Conservation (phyloP, 2,797 vertebrate genomes). For the Microhierax caerulescens region DNA sequence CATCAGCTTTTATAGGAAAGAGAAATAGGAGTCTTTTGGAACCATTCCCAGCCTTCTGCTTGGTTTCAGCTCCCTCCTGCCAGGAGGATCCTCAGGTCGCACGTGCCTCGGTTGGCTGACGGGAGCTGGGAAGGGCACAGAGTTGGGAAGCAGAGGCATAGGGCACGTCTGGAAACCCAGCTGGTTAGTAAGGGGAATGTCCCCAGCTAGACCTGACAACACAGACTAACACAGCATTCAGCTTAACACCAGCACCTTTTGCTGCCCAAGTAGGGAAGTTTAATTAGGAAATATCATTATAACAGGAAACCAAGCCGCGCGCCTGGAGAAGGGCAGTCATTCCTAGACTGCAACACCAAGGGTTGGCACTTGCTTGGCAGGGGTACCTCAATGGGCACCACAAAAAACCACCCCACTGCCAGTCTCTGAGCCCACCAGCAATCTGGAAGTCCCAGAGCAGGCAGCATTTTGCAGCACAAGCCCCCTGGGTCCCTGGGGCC, state of each 20-base stretch:
- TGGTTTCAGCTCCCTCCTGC: background rate
- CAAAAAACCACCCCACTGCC: background rate
- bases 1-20: background rate
- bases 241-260: background rate
- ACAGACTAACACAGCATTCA: background rate
- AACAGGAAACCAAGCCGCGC: background rate
- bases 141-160: fast-evolving
- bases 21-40: background rate
- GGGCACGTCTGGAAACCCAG: background rate
- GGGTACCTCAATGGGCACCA: background rate
- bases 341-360: background rate
- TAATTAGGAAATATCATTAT: background rate
- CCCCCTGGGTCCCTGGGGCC: fast-evolving
- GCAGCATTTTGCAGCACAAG: background rate
- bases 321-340: background rate
- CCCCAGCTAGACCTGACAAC: background rate
- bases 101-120: fast-evolving
- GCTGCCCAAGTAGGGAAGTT: background rate
- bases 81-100: background rate
- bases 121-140: background rate
- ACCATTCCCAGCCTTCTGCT: background rate
- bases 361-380: background rate
- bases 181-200: background rate
- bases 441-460: fast-evolving
- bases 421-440: fast-evolving